A percentile compares a stretch with the other conserved stretches of the same genome.
phyloP scores from a whole-genome alignment of 2,113 vertebrate genomes.

The Pagrus major region DNA sequence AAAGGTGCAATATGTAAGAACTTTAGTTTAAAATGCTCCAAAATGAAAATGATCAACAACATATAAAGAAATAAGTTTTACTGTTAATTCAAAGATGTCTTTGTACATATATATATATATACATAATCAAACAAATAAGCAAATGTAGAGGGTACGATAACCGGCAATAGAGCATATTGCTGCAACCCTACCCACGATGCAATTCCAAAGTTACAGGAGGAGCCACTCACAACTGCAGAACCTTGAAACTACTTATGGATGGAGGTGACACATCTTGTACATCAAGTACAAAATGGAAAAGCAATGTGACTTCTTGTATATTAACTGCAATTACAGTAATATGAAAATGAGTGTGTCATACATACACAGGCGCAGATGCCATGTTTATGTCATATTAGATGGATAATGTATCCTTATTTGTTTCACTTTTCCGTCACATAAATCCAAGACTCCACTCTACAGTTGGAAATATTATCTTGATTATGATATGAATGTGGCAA shows the following conservation, averaged over 20 bases:
- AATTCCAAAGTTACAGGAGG: not conserved
- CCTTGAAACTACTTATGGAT: not conserved
- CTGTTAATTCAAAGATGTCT: no score
- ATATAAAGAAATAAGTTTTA: no score
- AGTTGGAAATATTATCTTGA: not conserved
- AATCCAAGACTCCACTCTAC: no score
- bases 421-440: no score
- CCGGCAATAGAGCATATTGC: no score
- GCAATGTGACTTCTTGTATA: not conserved
- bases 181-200: no score
- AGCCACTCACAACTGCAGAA: not conserved
- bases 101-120: no score
- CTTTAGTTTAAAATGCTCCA: no score
- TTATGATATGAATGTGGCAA: not conserved
- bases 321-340: not conserved
- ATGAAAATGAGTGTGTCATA: not conserved
- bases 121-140: no score
- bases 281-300: not conserved
- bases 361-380: not conserved
- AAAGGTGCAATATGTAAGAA: no score
- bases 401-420: not conserved
- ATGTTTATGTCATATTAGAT: not conserved
- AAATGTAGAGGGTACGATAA: no score
- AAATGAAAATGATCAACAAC: no score
- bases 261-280: not conserved